A percentile compares a stretch with the other conserved stretches of the same genome.
Conservation (phyloP, 2,797 vertebrate species). For the Streptopelia turtur region DNA sequence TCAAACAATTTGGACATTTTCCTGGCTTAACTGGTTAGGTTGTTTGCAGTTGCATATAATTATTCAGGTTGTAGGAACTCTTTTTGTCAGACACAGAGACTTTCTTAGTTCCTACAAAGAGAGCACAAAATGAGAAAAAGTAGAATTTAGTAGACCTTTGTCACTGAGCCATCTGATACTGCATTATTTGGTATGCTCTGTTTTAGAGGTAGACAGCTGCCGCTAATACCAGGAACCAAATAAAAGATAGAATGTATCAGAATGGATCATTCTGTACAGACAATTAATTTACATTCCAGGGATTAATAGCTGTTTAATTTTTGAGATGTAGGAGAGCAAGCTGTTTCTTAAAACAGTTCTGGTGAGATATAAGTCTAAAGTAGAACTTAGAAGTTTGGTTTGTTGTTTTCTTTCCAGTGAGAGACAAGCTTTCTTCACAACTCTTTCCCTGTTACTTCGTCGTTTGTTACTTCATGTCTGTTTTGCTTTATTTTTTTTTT, state of each 20-base stretch:
- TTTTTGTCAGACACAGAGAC: background rate
- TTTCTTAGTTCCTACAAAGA: slow-evolving; percentile 25
- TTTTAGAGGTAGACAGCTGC: background rate
- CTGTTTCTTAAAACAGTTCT: background rate
- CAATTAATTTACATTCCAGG: background rate
- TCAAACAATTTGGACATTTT: slow-evolving; percentile 28
- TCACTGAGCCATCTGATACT: background rate
- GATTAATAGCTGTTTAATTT: background rate
- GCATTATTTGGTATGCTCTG: background rate
- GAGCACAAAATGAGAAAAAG: slow-evolving; percentile 24
- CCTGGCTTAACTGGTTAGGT: slow-evolving; percentile 28
- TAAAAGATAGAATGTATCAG: background rate
- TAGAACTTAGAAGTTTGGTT: background rate
- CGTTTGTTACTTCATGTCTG: slow-evolving; percentile 1
- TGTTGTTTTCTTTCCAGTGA: background rate
- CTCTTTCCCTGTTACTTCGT: slow-evolving; percentile 23
- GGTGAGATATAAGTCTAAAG: background rate
- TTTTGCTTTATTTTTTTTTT: background rate
- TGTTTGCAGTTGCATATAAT: slow-evolving; percentile 34
- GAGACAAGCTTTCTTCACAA: slow-evolving; percentile 38
- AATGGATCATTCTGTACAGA: background rate
- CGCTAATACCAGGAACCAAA: background rate
- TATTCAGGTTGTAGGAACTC: slow-evolving; percentile 21
- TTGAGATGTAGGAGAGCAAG: background rate
- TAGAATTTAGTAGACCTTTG: slow-evolving; percentile 22